These are phyloP conservation scores for Oegoconia quadripuncta DNA, from an alignment of 2,888 invertebrate species.

Conservation along the genomic window DNA sequence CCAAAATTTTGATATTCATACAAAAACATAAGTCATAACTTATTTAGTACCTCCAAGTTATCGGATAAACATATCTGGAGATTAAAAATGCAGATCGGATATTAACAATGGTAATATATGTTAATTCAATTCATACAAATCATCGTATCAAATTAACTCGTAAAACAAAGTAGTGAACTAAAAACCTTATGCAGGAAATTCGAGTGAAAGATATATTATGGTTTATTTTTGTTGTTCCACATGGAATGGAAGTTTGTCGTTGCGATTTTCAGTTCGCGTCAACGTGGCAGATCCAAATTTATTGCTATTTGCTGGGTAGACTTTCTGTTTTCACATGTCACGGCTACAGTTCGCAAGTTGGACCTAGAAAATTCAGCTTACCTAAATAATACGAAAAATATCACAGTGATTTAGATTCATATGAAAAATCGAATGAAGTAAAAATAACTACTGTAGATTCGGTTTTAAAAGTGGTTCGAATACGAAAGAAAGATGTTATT, in stretches of 20 bases:
- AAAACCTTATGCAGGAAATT: conserved; percentile 45
- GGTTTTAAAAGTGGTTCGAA: no score
- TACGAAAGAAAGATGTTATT: no score
- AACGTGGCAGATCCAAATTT: conserved; percentile 64
- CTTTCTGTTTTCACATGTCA: conserved; percentile 66
- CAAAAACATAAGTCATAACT: no score
- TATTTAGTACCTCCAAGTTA: no score
- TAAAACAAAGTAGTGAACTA: conserved; percentile 32
- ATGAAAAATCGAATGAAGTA: no score
- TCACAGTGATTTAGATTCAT: no score
- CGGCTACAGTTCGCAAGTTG: conserved; percentile 45
- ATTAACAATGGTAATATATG: no score
- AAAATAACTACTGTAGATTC: no score
- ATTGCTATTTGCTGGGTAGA: conserved; percentile 65
- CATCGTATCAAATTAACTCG: not conserved
- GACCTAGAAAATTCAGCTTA: conserved; percentile 13
- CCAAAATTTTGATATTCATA: no score
- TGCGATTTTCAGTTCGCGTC: conserved; percentile 64
- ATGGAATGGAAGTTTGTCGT: conserved; percentile 53
- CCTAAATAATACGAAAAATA: not conserved
- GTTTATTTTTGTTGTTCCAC: conserved; percentile 66
- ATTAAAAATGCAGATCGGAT: no score
- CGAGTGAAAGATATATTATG: conserved; percentile 66
- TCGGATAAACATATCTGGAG: no score
- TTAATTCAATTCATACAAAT: no score